Evolutionary conservation across 2,113 vertebrate genomes (phyloP), one percentile per base, ranked within the genome.

Genomic region (Xiphophorus maculatus): DNA sequence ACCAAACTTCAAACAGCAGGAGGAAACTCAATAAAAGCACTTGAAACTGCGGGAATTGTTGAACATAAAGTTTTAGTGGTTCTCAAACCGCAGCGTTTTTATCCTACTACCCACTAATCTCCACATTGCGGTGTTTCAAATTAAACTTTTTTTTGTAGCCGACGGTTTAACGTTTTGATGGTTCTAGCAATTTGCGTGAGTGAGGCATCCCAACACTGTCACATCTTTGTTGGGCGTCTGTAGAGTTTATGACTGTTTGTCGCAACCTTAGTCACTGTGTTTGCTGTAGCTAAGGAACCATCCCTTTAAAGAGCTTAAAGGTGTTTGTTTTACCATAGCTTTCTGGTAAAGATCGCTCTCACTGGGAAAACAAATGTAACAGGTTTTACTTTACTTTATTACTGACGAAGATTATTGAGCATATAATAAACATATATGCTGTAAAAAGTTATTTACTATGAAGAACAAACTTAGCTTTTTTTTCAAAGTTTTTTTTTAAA

Each of bases 201-300:
- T 17, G 5, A 48, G 44, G 14, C 44, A 17, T 48, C 44, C 17
- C 17, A 17, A 15, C 14, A 17, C 40, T 15, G 25, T 58, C 22
- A n/a, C 22, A 10, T 22, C 7, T 58, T 58, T 58, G 25, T n/a
- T 58, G 51, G 22, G 51, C n/a, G 51, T 54, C 51, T 25, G 51
- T 3, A 58, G 22, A 7, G 2, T 58, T 58, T 58, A n/a, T 19
- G 44, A 19, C 44, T 13, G 14, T 44, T 58, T 51, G 17, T 10
- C 5, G 1, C 87, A 90, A 90, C 91, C 91, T 90, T 89, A 90
- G 88, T 90, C 88, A 90, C 86, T 35, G 63, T 22, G 30, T 64
- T 64, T 64, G 63, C 29, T 32, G 30, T 64, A 25, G 17, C 17
- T 64, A 22, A 64, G 29, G 19, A 3, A 19, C 15, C 62, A 19